Conservation (phyloP, 2,888 invertebrate genomes). For the Beris chalybata region DNA sequence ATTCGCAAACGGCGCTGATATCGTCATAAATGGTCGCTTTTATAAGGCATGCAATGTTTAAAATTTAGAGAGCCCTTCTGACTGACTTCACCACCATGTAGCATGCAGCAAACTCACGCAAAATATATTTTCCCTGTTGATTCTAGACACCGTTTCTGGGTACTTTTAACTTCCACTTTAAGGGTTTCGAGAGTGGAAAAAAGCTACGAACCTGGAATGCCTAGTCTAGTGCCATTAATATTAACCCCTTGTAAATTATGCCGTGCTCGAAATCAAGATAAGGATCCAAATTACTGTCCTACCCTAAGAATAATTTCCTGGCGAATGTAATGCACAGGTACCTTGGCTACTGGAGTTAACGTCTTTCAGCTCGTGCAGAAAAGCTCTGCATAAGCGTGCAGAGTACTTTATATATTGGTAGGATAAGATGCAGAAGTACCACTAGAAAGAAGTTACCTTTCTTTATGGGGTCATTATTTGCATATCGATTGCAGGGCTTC, state of each 20-base stretch:
- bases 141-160: too few relatives aligned
- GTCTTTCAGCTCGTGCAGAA: neutral
- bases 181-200: too few relatives aligned
- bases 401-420: neutral
- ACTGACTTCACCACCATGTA: too few relatives aligned
- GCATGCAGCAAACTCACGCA: too few relatives aligned
- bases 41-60: too few relatives aligned
- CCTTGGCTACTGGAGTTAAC: constrained; percentile 8
- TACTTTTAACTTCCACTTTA: too few relatives aligned
- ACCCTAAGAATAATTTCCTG: constrained; percentile 4
- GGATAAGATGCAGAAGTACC: neutral
- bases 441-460: constrained; percentile 17
- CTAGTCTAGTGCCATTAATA: constrained; percentile 28
- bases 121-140: too few relatives aligned
- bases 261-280: constrained; percentile 21
- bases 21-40: too few relatives aligned
- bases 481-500: constrained; percentile 29
- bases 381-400: neutral
- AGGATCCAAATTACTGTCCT: constrained; percentile 21
- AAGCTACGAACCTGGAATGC: constrained; percentile 3
- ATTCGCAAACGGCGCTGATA: too few relatives aligned
- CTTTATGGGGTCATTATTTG: constrained; percentile 37
- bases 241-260: constrained; percentile 25
- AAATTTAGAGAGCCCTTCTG: too few relatives aligned
- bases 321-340: constrained; percentile 17